These are phyloP conservation scores for Petrosia ficiformis DNA, from an alignment of 37 sponge, comb jelly and placozoan genomes.

Conservation along the genomic window DNA sequence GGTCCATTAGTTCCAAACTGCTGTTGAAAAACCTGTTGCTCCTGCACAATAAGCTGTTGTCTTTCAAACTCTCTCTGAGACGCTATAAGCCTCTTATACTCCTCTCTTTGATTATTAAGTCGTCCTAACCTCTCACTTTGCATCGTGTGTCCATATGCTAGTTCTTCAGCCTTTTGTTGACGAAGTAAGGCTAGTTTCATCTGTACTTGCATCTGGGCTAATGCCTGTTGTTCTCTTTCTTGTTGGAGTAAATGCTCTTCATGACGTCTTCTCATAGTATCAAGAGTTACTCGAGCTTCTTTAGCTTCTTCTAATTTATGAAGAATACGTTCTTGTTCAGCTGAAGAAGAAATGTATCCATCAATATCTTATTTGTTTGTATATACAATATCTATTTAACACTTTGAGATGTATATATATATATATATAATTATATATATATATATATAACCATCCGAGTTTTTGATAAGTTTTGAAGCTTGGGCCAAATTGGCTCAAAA, in stretches of 20 bases:
- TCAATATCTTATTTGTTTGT: no score
- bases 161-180: constrained; percentile 91
- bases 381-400: not conserved
- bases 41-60: constrained; percentile 60
- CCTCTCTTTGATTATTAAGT: constrained; percentile 20
- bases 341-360: constrained; percentile 32
- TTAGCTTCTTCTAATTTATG: constrained; percentile 79
- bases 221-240: constrained; percentile 77
- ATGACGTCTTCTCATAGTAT: constrained; percentile 76
- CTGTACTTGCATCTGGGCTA: constrained; percentile 81
- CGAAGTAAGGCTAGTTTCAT: constrained; percentile 86
- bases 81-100: constrained; percentile 55
- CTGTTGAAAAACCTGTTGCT: constrained; percentile 66
- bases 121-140: constrained; percentile 51
- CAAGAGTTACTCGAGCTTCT: constrained; percentile 80
- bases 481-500: no score
- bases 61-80: constrained; percentile 66
- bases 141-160: constrained; percentile 69
- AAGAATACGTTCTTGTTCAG: constrained; percentile 49
- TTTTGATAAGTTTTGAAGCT: not conserved
- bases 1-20: constrained; percentile 42
- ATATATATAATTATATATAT: constrained; percentile 4
- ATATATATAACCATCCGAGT: constrained; percentile 1
- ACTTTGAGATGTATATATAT: not conserved
- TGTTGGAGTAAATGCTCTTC: constrained; percentile 85